phyloP scores from a whole-genome alignment of 2,888 invertebrate species.

The Drosophila crucigera region DNA sequence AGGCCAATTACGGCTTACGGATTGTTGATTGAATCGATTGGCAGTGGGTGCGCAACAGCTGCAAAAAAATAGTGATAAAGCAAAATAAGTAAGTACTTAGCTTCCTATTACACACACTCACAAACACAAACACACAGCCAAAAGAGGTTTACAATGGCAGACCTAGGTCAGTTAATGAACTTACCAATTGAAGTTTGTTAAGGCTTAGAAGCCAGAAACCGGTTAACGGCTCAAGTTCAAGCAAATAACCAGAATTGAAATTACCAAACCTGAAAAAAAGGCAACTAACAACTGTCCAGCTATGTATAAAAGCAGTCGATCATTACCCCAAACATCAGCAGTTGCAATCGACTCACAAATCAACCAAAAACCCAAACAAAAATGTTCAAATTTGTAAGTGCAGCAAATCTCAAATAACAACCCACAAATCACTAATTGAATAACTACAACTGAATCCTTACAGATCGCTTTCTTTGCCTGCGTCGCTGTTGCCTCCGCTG shows the following conservation, averaged over 20 bases:
- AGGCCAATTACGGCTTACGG: conserved; percentile 61
- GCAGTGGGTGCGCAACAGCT: conserved; percentile 34
- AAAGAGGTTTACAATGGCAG: conserved; percentile 40
- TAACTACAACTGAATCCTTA: neutral
- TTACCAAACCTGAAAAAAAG: conserved; percentile 31
- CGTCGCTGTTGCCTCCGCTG: conserved; percentile 85
- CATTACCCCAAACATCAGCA: conserved; percentile 63
- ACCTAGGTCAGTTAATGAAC: conserved; percentile 77
- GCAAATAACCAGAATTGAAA: conserved; percentile 58
- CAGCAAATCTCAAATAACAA: neutral
- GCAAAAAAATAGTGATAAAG: conserved; percentile 20
- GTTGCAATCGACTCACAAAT: conserved; percentile 69
- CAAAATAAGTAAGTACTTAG: conserved; percentile 39
- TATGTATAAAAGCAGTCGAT: conserved; percentile 68
- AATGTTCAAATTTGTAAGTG: conserved; percentile 85
- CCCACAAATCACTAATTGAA: neutral
- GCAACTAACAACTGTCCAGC: conserved; percentile 19
- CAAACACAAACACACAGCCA: conserved; percentile 2
- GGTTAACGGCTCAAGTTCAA: conserved; percentile 71
- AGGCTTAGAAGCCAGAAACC: conserved; percentile 73
- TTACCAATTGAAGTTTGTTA: conserved; percentile 51
- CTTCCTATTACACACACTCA: conserved; percentile 45
- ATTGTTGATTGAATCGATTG: conserved; percentile 58
- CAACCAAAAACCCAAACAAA: conserved; percentile 58
- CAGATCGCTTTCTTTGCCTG: conserved; percentile 88